These are phyloP conservation scores for Chionomys nivalis DNA, from an alignment of 2,113 vertebrate genomes.

Conservation along the genomic window DNA sequence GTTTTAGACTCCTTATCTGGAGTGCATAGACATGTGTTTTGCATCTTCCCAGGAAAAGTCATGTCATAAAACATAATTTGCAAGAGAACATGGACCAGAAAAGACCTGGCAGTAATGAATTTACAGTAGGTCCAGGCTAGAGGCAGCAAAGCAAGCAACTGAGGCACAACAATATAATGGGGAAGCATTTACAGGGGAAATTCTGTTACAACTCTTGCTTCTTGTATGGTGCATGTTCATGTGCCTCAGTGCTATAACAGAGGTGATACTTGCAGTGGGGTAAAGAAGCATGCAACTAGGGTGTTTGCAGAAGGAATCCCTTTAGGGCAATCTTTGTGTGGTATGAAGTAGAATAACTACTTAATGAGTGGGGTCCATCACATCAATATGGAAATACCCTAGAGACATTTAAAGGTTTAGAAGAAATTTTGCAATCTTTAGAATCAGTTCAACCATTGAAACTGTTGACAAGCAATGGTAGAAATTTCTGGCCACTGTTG, in stretches of 20 bases:
- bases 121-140: too few relatives aligned
- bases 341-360: background rate
- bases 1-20: background rate
- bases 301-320: background rate
- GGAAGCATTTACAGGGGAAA: background rate
- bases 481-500: background rate
- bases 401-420: background rate
- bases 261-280: background rate
- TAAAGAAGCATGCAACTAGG: background rate
- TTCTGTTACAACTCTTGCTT: background rate
- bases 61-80: background rate
- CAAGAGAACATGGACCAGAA: background rate
- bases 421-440: background rate
- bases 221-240: background rate
- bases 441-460: too few relatives aligned
- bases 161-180: background rate
- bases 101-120: background rate
- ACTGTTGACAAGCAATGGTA: background rate
- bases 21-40: background rate
- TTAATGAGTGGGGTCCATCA: background rate
- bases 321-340: background rate
- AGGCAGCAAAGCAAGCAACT: background rate
- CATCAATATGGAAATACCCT: background rate
- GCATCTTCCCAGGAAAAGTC: background rate
- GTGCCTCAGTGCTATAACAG: too few relatives aligned